phyloP scores from a whole-genome alignment of 2,113 vertebrate genomes.

The Halichoeres trimaculatus region DNA sequence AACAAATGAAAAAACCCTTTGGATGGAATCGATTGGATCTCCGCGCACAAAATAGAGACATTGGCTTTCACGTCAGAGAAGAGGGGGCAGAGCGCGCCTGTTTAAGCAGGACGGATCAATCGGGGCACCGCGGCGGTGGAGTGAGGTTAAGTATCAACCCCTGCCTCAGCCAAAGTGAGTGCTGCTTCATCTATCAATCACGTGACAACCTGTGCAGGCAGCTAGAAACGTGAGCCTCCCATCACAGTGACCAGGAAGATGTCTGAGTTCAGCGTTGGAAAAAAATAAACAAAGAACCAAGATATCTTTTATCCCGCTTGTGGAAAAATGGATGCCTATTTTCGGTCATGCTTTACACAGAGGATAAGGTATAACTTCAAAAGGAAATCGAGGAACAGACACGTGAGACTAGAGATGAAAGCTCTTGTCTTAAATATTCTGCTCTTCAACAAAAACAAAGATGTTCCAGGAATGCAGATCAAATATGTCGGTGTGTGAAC shows the following conservation, averaged over 20 bases:
- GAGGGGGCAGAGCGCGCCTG: slow-evolving; percentile 17
- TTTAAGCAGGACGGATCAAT: slow-evolving; percentile 50
- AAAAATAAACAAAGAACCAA: neutral
- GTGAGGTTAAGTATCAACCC: slow-evolving; percentile 20
- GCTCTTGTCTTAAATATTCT: slow-evolving; percentile 35
- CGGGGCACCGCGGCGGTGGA: slow-evolving; percentile 26
- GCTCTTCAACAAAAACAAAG: slow-evolving; percentile 28
- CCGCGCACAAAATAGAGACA: slow-evolving; percentile 47
- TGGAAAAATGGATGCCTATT: slow-evolving; percentile 38
- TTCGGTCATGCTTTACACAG: slow-evolving; percentile 16
- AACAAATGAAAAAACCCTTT: slow-evolving; percentile 60
- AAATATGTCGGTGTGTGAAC: slow-evolving; percentile 3
- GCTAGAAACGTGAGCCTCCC: neutral
- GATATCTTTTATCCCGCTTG: neutral
- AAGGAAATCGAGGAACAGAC: slow-evolving; percentile 41
- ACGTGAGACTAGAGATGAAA: slow-evolving; percentile 44
- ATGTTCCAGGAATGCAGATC: slow-evolving; percentile 11
- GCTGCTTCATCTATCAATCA: slow-evolving; percentile 46
- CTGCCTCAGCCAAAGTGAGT: slow-evolving; percentile 2
- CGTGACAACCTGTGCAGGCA: neutral
- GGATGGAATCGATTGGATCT: slow-evolving; percentile 55
- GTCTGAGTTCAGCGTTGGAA: neutral
- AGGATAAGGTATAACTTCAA: slow-evolving; percentile 35
- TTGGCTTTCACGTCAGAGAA: slow-evolving; percentile 43
- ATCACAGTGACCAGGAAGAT: neutral